Evolutionary conservation across 2,113 vertebrate species (phyloP), one percentile per base, ranked within the genome.

Genomic region (Ictidomys tridecemlineatus): DNA sequence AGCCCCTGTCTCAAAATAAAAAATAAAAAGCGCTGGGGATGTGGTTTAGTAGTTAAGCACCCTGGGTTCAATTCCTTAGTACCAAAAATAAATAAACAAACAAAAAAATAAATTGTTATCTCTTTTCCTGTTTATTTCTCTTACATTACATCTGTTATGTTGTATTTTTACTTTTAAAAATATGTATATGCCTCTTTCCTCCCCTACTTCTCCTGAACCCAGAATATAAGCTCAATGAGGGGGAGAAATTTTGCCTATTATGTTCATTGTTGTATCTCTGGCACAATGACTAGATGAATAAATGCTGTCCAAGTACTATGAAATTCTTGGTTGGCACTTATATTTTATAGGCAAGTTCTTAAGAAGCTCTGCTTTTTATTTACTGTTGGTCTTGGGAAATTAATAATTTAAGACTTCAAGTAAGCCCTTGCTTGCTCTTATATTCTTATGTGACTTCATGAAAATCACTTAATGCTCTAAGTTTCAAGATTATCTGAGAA

Each of bases 401-500:
- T 80, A 87, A 26, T 93, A 17, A 91, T 88, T 86, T 56, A 34
- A 67, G 82, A 53, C 74, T 89, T 79, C 45, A 88, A 39, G 45
- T 56, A 89, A 72, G 65, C 12, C 18, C 53, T 48, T 85, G 26
- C 12, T 56, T 84, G 26, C 11, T n/a, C 13, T 72, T 88, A 51
- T 32, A 91, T 48, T 79, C 20, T 88, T 58, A 45, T 82, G 51
- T 82, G 34, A 86, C 85, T 85, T 65, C 26, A 13, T 48, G 34
- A 37, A 85, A 85, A 80, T 94, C 72, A 61, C 16, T 83, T 84
- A 95, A 85, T 30, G 78, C n/a, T 77, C 30, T 87, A 65, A 0
- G 30, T 65, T 93, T 95, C 48, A 82, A 74, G 51, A 42, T 84
- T 20, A 63, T 83, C 42, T 88, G 65, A 76, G 84, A 90, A 87